These are phyloP conservation scores for Conops quadrifasciatus DNA, from an alignment of 2,888 invertebrate genomes.

Conservation along the genomic window DNA sequence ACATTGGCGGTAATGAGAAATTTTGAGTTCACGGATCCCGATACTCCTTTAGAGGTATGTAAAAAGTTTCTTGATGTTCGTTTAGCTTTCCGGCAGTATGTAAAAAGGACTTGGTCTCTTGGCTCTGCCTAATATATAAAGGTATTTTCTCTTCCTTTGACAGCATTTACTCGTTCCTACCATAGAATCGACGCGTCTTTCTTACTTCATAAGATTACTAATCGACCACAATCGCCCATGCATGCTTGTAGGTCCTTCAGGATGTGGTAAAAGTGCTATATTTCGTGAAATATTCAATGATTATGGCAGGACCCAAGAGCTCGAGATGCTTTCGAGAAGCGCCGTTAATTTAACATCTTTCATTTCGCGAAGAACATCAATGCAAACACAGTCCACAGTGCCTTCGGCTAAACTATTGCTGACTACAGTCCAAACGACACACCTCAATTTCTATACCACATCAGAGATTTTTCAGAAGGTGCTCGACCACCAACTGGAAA, in stretches of 20 bases:
- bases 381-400: constrained; percentile 37
- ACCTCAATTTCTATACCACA: constrained; percentile 91
- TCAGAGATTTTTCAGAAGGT: constrained; percentile 89
- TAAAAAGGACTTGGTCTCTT: background rate
- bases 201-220: constrained; percentile 88
- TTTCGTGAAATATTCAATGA: constrained; percentile 74
- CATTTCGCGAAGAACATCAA: constrained; percentile 56
- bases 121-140: background rate
- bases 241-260: constrained; percentile 90
- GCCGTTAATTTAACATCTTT: constrained; percentile 69
- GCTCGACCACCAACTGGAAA: constrained; percentile 91
- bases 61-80: no score
- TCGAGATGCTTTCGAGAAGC: constrained; percentile 74
- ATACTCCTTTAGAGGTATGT: constrained; percentile 83
- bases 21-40: constrained; percentile 70
- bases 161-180: constrained; percentile 87
- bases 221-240: constrained; percentile 82
- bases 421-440: constrained; percentile 57
- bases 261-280: constrained; percentile 91
- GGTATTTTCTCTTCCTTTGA: background rate
- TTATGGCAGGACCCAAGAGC: constrained; percentile 53
- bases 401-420: constrained; percentile 62
- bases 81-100: no score
- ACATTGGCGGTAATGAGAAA: constrained; percentile 72
- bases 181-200: constrained; percentile 84